Conservation (phyloP, 2,797 vertebrate species). For the Octomys mimax region DNA sequence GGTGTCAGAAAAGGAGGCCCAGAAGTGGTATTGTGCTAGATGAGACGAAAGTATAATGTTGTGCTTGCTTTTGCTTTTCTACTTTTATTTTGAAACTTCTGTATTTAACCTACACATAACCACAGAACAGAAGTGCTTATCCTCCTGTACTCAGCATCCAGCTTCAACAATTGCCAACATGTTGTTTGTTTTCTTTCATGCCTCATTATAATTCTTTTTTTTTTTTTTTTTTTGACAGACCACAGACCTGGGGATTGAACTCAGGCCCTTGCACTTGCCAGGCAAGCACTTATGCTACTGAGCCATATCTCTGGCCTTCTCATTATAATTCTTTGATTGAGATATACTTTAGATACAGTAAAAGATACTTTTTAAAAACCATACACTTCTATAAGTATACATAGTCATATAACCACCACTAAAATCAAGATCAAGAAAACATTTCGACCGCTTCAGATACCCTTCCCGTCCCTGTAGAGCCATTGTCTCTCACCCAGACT, state of each 20-base stretch:
- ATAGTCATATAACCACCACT: background rate
- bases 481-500: background rate
- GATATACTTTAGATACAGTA: background rate
- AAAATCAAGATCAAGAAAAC: background rate
- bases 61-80: background rate
- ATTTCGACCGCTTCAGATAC: background rate
- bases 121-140: background rate
- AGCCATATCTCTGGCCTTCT: too few relatives aligned
- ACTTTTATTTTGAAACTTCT: conserved; percentile 17
- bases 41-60: background rate
- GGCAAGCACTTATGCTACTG: too few relatives aligned
- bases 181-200: background rate
- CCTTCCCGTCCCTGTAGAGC: too few relatives aligned
- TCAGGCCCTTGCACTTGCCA: too few relatives aligned
- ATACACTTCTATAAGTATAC: background rate
- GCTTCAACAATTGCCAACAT: background rate
- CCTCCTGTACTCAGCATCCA: background rate
- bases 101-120: background rate
- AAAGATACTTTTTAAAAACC: background rate
- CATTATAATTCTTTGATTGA: background rate
- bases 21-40: background rate
- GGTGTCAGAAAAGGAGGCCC: background rate
- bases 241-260: too few relatives aligned
- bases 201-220: background rate
- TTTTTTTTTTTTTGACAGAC: too few relatives aligned